Percentiles rank a stretch among this genome's conserved stretches.
Conservation (phyloP, 2,888 invertebrate species). For the Conchocele bisecta region DNA sequence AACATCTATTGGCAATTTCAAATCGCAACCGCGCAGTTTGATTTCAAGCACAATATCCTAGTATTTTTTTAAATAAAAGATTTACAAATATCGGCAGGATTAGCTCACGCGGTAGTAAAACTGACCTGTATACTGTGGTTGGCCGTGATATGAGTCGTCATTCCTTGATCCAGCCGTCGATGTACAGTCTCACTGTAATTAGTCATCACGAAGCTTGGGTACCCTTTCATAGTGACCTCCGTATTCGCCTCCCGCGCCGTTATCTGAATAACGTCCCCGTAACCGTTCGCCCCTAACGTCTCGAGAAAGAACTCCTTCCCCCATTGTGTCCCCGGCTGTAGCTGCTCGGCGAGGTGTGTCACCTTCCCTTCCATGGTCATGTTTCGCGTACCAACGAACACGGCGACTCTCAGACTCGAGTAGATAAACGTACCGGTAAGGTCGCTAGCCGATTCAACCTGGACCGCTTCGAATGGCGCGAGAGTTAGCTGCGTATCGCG, state of each 20-base stretch:
- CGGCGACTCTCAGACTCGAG: conserved; percentile 32
- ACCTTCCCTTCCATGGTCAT: conserved; percentile 1
- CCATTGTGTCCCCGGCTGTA: conserved; percentile 42
- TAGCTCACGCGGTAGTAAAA: too few species aligned
- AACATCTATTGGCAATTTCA: too few species aligned
- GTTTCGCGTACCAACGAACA: conserved; percentile 45
- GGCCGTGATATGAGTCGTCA: conserved; percentile 19
- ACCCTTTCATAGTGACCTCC: conserved; percentile 27
- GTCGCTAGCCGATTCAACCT: conserved; percentile 37
- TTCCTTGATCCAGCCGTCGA: conserved; percentile 32
- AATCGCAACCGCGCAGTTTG: too few species aligned
- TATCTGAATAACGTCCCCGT: conserved; percentile 46
- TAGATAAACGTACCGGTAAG: conserved; percentile 43
- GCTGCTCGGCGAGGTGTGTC: conserved; percentile 43
- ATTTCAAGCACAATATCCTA: too few species aligned
- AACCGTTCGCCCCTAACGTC: conserved; percentile 15
- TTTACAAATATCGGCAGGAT: too few species aligned
- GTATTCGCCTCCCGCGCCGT: conserved; percentile 4
- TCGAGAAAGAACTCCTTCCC: conserved; percentile 26
- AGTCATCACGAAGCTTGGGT: conserved; percentile 12
- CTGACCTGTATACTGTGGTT: conserved; percentile 42
- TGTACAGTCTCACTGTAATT: conserved; percentile 10
- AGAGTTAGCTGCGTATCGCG: conserved; percentile 11
- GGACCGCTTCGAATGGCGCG: conserved; percentile 25
- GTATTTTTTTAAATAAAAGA: too few species aligned